These are phyloP conservation scores for Agonopterix subpropinquella DNA, from an alignment of 2,888 invertebrate species.

Conservation along the genomic window DNA sequence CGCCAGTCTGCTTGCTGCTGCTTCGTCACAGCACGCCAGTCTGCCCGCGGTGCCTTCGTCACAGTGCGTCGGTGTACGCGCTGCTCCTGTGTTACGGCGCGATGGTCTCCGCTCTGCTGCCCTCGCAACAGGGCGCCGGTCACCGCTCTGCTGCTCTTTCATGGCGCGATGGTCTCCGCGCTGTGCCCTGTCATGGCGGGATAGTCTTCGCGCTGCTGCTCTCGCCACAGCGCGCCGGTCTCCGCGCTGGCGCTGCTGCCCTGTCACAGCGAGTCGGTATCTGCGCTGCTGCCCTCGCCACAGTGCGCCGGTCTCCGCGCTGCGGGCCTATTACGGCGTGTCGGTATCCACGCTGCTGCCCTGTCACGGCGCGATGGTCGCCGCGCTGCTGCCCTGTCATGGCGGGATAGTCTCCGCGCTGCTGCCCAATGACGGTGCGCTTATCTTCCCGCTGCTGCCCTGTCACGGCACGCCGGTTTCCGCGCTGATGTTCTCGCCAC, in stretches of 20 bases:
- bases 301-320: neutral
- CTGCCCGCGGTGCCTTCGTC: conserved; percentile 9
- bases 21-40: neutral
- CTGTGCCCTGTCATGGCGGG: neutral
- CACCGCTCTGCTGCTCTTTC: neutral
- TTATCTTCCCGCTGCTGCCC: too few species aligned
- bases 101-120: conserved; percentile 4
- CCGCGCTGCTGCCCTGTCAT: conserved; percentile 1
- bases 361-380: neutral
- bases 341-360: neutral
- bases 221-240: neutral
- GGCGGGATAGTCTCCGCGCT: neutral
- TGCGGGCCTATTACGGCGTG: neutral
- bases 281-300: conserved; percentile 1
- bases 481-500: too few species aligned
- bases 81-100: conserved; percentile 2
- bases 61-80: neutral
- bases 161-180: neutral
- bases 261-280: conserved; percentile 1
- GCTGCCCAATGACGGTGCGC: neutral
- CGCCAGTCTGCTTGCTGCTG: conserved; percentile 3
- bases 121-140: neutral
- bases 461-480: too few species aligned
- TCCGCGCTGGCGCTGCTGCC: conserved; percentile 4
- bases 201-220: neutral